Percentiles rank a stretch among this genome's conserved stretches.
Evolutionary conservation across 2,797 vertebrate genomes (phyloP).

Genomic region (Cyprinella venusta): DNA sequence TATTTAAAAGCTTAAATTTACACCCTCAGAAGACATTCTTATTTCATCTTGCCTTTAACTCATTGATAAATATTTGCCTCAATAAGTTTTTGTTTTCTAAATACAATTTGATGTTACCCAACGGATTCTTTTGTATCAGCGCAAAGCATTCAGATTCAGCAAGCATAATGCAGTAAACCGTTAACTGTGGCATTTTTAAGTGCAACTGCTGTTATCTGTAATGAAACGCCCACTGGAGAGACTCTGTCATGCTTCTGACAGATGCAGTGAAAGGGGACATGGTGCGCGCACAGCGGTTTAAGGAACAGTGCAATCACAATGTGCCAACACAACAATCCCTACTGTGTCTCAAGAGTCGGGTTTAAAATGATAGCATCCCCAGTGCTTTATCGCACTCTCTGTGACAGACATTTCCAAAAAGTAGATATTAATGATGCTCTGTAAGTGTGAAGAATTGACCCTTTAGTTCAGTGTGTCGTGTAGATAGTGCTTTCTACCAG

Average conservation of each 20-base stretch:
- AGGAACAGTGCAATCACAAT: slow-evolving; percentile 42
- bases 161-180: slow-evolving; percentile 23
- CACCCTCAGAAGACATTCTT: background rate
- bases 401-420: slow-evolving; percentile 22
- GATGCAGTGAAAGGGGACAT: slow-evolving; percentile 32
- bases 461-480: background rate
- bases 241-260: slow-evolving; percentile 28
- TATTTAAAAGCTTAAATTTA: background rate
- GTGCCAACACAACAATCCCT: slow-evolving; percentile 44
- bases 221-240: slow-evolving; percentile 56
- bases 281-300: slow-evolving; percentile 34
- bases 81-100: background rate
- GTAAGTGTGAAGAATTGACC: slow-evolving; percentile 32
- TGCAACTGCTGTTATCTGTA: slow-evolving; percentile 50
- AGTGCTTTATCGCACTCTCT: slow-evolving; percentile 20
- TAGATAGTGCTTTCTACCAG: background rate
- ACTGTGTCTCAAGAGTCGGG: slow-evolving; percentile 33
- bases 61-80: background rate
- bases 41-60: background rate
- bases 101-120: slow-evolving; percentile 11
- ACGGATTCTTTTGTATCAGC: background rate
- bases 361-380: slow-evolving; percentile 46
- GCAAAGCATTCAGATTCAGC: slow-evolving; percentile 1
- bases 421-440: slow-evolving; percentile 25
- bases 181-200: slow-evolving; percentile 13